phyloP scores from a whole-genome alignment of 2,888 invertebrate species.

The Eurois occulta region DNA sequence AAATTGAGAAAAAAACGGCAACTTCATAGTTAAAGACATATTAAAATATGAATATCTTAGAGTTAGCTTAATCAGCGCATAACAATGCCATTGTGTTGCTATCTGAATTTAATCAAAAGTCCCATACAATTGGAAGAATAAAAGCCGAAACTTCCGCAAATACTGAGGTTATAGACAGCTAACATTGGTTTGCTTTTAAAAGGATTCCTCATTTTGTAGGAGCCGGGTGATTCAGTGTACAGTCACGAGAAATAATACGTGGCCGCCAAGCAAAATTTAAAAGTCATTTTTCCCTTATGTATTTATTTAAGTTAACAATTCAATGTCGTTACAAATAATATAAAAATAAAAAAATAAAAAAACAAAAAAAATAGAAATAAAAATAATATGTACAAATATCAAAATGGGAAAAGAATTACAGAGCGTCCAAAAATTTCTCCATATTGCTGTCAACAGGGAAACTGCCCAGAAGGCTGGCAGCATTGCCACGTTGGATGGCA shows the following conservation, averaged over 20 bases:
- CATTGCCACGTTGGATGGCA: not conserved
- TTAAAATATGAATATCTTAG: too few species aligned
- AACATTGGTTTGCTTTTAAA: constrained; percentile 48
- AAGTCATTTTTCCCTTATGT: too few species aligned
- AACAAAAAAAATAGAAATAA: too few species aligned
- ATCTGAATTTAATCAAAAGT: constrained; percentile 13
- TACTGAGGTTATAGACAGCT: constrained; percentile 1
- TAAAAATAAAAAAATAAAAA: too few species aligned
- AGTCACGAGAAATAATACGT: not conserved
- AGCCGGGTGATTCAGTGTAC: constrained; percentile 1
- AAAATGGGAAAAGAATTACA: not conserved
- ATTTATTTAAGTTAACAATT: too few species aligned
- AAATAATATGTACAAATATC: too few species aligned
- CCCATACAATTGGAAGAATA: constrained; percentile 14
- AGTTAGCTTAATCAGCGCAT: not conserved
- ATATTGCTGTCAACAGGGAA: not conserved
- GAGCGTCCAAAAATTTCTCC: not conserved
- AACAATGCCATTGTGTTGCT: constrained; percentile 7
- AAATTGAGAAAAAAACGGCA: too few species aligned
- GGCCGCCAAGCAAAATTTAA: too few species aligned
- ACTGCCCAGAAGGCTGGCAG: not conserved
- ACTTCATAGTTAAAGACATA: too few species aligned
- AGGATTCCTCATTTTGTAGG: constrained; percentile 19
- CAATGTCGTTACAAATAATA: too few species aligned
- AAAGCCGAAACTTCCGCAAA: constrained; percentile 3